Evolutionary conservation across 2,797 vertebrate genomes (phyloP).

Genomic region (Coregonus suidteri): DNA sequence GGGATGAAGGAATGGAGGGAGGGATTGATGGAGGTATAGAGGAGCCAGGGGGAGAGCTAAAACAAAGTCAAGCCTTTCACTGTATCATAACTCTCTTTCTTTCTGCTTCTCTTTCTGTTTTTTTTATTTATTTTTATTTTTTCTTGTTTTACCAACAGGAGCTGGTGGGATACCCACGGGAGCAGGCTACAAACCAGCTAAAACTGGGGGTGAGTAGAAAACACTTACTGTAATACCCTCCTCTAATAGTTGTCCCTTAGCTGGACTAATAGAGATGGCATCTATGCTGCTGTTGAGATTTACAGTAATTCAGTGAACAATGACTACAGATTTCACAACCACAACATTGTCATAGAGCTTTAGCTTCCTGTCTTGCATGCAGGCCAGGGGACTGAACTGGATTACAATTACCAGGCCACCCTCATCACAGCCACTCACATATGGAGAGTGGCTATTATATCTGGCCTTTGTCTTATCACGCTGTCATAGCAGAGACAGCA

Average conservation of each 20-base stretch:
- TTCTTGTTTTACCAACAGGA: slow-evolving; percentile 66
- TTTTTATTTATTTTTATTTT: slow-evolving; percentile 21
- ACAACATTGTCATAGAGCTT: too few species aligned
- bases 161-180: slow-evolving; percentile 61
- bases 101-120: slow-evolving; percentile 9
- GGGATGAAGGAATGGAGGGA: background rate
- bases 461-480: too few species aligned
- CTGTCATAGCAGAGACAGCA: too few species aligned
- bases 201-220: slow-evolving; percentile 71
- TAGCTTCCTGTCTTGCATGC: too few species aligned
- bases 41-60: slow-evolving; percentile 21
- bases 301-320: background rate
- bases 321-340: too few species aligned
- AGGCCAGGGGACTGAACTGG: too few species aligned
- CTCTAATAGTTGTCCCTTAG: background rate
- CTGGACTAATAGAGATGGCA: background rate
- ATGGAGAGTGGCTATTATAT: too few species aligned
- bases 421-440: background rate
- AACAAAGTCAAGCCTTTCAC: slow-evolving; percentile 19
- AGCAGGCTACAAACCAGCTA: slow-evolving; percentile 76
- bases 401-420: too few species aligned
- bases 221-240: background rate
- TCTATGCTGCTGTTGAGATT: background rate
- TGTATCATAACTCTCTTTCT: slow-evolving; percentile 37
- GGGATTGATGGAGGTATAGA: background rate